Percentiles rank a stretch among this genome's conserved stretches.
Conservation (phyloP, 2,113 vertebrate species). For the Heloderma charlesbogerti region DNA sequence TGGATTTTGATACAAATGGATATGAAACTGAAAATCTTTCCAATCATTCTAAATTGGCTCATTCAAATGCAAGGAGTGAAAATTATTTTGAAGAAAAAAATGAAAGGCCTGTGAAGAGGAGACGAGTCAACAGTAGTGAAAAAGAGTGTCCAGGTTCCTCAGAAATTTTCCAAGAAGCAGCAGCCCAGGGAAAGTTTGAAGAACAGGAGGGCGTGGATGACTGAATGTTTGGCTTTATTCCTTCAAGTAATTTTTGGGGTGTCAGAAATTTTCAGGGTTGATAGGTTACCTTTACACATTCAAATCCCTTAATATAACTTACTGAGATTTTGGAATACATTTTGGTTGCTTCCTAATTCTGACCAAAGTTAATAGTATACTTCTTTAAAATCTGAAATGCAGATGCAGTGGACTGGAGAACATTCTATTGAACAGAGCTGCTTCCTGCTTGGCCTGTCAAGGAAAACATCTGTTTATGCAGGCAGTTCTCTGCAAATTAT, state of each 20-base stretch:
- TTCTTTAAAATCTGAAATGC: slow-evolving; percentile 55
- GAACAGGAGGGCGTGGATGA: slow-evolving; percentile 76
- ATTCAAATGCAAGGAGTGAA: slow-evolving; percentile 64
- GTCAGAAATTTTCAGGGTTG: slow-evolving; percentile 83
- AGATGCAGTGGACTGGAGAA: slow-evolving; percentile 48
- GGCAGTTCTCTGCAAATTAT: not conserved
- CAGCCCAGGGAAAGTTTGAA: slow-evolving; percentile 77
- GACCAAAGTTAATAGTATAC: slow-evolving; percentile 14
- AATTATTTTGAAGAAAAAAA: slow-evolving; percentile 79
- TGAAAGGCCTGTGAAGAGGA: slow-evolving; percentile 82
- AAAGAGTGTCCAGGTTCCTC: slow-evolving; percentile 79
- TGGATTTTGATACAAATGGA: slow-evolving; percentile 86
- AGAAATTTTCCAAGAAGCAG: slow-evolving; percentile 76
- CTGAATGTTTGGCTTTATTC: slow-evolving; percentile 72
- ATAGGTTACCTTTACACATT: slow-evolving; percentile 79
- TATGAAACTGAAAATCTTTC: slow-evolving; percentile 78
- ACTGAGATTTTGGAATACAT: slow-evolving; percentile 56
- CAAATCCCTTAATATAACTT: slow-evolving; percentile 58
- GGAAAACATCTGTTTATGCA: not conserved
- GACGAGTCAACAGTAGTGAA: slow-evolving; percentile 80
- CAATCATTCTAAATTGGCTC: slow-evolving; percentile 76
- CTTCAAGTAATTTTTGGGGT: slow-evolving; percentile 75
- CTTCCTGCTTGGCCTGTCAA: slow-evolving; percentile 4
- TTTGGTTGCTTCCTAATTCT: slow-evolving; percentile 60
- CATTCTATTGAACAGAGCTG: slow-evolving; percentile 38